Evolutionary conservation across 2,113 vertebrate genomes (phyloP), one percentile per base, ranked within the genome.

Genomic region (Hippolais icterina): DNA sequence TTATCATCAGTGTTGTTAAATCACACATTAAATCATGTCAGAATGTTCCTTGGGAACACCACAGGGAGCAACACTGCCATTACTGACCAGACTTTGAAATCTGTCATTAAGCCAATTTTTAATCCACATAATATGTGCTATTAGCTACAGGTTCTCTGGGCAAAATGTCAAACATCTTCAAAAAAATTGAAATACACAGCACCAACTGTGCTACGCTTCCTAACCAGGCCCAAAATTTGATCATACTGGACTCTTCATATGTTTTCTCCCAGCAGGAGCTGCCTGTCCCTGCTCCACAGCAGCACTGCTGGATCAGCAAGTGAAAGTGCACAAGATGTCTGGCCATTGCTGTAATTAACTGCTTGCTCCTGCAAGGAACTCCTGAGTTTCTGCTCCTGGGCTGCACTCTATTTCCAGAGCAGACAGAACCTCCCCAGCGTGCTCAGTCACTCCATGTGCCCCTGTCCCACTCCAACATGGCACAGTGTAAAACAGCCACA

Each of bases 21-120:
- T 64, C 86, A 47, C 83, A 80, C 57, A 37, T 85, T 85, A 92
- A 92, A 83, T 85, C 91, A 69, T 24, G 49, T 83, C 83, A 76
- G 79, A 86, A 44, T 1, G 17, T 85, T 92, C 71, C 89, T 88
- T 33, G 59, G 57, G 71, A 94, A 10, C 5, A 1, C 86, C 5
- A 7, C 3, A 4, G 93, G 91, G 79, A 87, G 49, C 4, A 0
- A 59, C 63, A 5, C 87, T 77, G 63, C 72, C 91, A 15, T 77
- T 92, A 94, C 89, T 42, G 93, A 81, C 87, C 83, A 46, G 49
- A 65, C 83, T 66, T 63, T 70, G 64, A 92, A 81, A 89, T 72
- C 64, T 89, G 94, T 89, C 89, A 86, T 95, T 96, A 96, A 89
- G 83, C 72, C 91, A 83, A 77, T 70, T 90, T 79, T 89, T 69